Evolutionary conservation across 2,797 vertebrate genomes (phyloP), one percentile per base, ranked within the genome.

Genomic region (Clangula hyemalis): DNA sequence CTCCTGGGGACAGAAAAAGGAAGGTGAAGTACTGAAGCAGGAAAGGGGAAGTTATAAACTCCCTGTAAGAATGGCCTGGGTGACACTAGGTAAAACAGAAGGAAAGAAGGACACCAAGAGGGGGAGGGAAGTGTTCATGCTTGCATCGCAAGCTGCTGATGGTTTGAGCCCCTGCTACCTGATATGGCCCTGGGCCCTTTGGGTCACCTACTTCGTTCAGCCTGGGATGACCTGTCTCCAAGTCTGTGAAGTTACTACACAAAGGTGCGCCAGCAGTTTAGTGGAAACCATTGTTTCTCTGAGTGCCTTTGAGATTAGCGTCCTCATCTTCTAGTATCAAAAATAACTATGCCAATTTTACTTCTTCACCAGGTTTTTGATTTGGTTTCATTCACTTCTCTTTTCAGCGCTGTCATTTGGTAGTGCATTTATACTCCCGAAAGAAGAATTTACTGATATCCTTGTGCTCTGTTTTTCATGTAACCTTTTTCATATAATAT

Each of bases 121-220:
- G 9, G 25, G n/a, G 10, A 61, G n/a, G n/a, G 28, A 45, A 0
- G 2, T 57, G 13, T 16, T 15, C 13, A 20, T 8, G 24, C 9
- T 68, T 21, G 24, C 5, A 27, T 74, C 10, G 21, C 41, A 61
- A 60, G 13, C 13, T 43, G 24, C 22, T 75, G 24, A 11, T 65
- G 45, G 16, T 20, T 77, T n/a, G 81, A 20, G 28, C 4, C 19
- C 11, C 30, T 69, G 19, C 22, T 47, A n/a, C 38, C 49, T 64
- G 8, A 53, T 30, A 19, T 69, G 34, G 36, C 20, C 30, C 30
- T 75, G 43, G 60, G 34, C 15, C 10, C 10, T 34, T 79, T 53
- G n/a, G 49, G 24, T 70, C 10, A 60, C 22, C 11, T 75, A 6
- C 27, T 56, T 51, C 28, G 45, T 80, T 68, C 22, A 53, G 6